Conservation (phyloP, 1,140 invertebrate genomes). For the Aphaenogaster rudis region DNA sequence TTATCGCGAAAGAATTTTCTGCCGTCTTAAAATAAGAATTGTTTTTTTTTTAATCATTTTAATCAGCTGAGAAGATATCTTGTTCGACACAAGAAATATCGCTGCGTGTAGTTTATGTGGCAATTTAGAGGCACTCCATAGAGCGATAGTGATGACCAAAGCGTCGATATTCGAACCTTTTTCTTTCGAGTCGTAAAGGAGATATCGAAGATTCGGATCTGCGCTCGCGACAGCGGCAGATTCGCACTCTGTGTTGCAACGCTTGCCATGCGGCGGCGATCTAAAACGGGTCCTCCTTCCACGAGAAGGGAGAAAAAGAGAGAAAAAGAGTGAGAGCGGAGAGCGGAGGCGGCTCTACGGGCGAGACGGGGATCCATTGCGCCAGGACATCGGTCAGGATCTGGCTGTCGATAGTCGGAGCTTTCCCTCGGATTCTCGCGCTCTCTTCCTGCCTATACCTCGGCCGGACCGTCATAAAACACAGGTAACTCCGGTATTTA, state of each 20-base stretch:
- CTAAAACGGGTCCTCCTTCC: constrained; percentile 49
- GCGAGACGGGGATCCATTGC: constrained; percentile 70
- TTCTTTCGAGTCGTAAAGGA: constrained; percentile 54
- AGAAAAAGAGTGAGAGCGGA: constrained; percentile 67
- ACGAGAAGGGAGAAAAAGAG: constrained; percentile 54
- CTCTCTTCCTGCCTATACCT: constrained; percentile 71
- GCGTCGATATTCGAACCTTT: constrained; percentile 28
- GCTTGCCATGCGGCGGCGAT: constrained; percentile 52
- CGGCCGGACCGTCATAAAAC: constrained; percentile 83
- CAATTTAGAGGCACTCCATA: neutral
- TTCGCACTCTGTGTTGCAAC: constrained; percentile 8
- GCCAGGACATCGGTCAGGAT: constrained; percentile 85
- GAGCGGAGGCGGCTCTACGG: constrained; percentile 49
- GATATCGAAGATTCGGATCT: constrained; percentile 61
- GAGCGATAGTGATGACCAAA: neutral
- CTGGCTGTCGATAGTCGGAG: constrained; percentile 82
- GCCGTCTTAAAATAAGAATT: neutral
- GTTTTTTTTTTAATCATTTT: neutral
- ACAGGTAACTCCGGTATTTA: constrained; percentile 86
- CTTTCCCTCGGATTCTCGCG: constrained; percentile 77
- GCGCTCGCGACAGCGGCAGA: constrained; percentile 13
- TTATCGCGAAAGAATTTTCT: constrained; percentile 7
- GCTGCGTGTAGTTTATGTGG: neutral
- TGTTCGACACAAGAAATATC: neutral
- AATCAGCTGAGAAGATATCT: neutral